Evolutionary conservation across 1,140 invertebrate genomes (phyloP).

Genomic region (Drosophila takahashii): DNA sequence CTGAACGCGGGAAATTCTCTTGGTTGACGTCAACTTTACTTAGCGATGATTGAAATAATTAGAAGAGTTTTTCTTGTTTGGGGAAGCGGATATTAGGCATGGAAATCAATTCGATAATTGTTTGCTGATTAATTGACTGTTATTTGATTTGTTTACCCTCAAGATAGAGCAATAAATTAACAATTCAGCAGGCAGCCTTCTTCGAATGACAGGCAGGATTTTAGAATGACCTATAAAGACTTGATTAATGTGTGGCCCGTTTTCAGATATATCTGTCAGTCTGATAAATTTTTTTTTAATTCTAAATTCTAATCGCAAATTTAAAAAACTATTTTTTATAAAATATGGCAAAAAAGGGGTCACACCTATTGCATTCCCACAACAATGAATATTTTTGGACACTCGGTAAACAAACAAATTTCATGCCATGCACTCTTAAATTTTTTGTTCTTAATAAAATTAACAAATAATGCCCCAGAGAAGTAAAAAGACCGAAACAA

Average conservation of each 20-base stretch:
- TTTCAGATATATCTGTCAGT: not conserved
- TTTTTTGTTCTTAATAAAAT: constrained; percentile 8
- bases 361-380: not conserved
- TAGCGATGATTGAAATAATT: constrained; percentile 24
- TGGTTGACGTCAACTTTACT: constrained; percentile 33
- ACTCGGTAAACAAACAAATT: constrained; percentile 38
- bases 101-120: constrained; percentile 1
- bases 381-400: constrained; percentile 11
- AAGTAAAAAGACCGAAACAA: constrained; percentile 27
- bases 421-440: constrained; percentile 31
- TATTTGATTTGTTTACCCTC: constrained; percentile 11
- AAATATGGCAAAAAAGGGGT: not conserved
- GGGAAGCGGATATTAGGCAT: constrained; percentile 21
- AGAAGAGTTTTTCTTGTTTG: not conserved
- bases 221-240: not conserved
- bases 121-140: constrained; percentile 7
- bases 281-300: not conserved
- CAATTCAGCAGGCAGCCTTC: not conserved
- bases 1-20: not conserved
- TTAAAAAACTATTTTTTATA: too few species aligned
- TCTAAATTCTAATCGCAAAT: not conserved
- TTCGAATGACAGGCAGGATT: not conserved
- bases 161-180: not conserved
- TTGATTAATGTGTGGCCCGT: not conserved
- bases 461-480: not conserved